A percentile compares a stretch with the other conserved stretches of the same genome.
Evolutionary conservation across 2,888 invertebrate species (phyloP).

Genomic region (Eretmocerus hayati): DNA sequence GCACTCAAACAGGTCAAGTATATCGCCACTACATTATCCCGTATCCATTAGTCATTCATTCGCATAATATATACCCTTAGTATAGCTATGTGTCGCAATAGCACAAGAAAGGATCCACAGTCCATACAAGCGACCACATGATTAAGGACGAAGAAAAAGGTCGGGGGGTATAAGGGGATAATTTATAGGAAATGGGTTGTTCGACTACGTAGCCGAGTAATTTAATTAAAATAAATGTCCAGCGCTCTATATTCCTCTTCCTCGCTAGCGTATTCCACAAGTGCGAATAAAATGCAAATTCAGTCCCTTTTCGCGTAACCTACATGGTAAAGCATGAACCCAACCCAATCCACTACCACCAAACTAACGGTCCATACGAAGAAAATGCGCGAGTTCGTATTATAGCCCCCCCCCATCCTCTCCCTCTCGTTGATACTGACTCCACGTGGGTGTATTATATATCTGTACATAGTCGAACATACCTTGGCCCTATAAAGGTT

Average conservation of each 20-base stretch:
- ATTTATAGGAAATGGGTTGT: slow-evolving; percentile 49
- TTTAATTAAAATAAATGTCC: slow-evolving; percentile 49
- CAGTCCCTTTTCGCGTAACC: slow-evolving; percentile 40
- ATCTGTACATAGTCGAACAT: neutral
- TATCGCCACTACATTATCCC: too few species aligned
- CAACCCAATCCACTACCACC: too few species aligned
- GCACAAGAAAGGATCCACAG: too few species aligned
- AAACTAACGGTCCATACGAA: too few species aligned
- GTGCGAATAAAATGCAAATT: slow-evolving; percentile 48
- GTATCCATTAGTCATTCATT: too few species aligned
- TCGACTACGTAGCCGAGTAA: slow-evolving; percentile 44
- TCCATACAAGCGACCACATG: neutral
- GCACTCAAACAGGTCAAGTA: too few species aligned
- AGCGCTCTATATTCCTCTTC: slow-evolving; percentile 27
- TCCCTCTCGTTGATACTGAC: neutral
- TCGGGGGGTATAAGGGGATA: slow-evolving; percentile 39
- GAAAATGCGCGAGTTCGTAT: neutral
- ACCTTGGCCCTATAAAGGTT: slow-evolving; percentile 7
- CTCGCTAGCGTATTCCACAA: slow-evolving; percentile 33
- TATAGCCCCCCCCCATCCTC: neutral
- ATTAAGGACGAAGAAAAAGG: slow-evolving; percentile 2
- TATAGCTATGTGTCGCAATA: too few species aligned
- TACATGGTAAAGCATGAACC: slow-evolving; percentile 18
- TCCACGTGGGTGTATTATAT: neutral
- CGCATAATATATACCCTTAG: too few species aligned